phyloP scores from a whole-genome alignment of 2,797 vertebrate genomes.

The Poecilia velifera region DNA sequence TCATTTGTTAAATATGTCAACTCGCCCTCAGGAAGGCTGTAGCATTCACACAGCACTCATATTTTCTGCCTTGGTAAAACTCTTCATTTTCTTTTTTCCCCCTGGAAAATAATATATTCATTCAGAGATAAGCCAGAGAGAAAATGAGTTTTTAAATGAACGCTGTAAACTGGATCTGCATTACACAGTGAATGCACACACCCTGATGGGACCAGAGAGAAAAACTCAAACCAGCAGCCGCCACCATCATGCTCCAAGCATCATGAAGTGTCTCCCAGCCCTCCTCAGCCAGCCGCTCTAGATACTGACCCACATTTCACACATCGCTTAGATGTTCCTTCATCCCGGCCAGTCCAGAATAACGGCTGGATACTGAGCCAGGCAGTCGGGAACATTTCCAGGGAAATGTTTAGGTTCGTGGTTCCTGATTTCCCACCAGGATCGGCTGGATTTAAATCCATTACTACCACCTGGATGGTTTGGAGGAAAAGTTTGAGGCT shows the following conservation, averaged over 20 bases:
- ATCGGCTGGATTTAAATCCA: background rate
- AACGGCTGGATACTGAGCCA: background rate
- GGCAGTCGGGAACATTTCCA: background rate
- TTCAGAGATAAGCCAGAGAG: background rate
- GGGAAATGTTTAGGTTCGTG: background rate
- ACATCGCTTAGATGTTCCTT: background rate
- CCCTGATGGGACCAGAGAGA: background rate
- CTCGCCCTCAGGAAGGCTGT: background rate
- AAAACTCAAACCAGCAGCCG: background rate
- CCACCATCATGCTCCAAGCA: background rate
- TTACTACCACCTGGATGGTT: background rate
- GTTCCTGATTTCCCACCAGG: background rate
- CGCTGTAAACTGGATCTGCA: slow-evolving; percentile 1
- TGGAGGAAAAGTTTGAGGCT: background rate
- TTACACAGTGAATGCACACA: background rate
- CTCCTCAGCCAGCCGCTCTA: background rate
- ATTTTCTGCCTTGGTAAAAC: background rate
- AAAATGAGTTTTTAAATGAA: background rate
- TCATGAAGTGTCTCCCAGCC: background rate
- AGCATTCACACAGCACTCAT: background rate
- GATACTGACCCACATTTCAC: background rate
- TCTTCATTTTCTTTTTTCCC: background rate
- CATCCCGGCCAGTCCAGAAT: background rate
- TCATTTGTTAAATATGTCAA: background rate
- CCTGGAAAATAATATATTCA: background rate